phyloP scores from a whole-genome alignment of 2,113 vertebrate genomes.

The Entosphenus tridentatus region DNA sequence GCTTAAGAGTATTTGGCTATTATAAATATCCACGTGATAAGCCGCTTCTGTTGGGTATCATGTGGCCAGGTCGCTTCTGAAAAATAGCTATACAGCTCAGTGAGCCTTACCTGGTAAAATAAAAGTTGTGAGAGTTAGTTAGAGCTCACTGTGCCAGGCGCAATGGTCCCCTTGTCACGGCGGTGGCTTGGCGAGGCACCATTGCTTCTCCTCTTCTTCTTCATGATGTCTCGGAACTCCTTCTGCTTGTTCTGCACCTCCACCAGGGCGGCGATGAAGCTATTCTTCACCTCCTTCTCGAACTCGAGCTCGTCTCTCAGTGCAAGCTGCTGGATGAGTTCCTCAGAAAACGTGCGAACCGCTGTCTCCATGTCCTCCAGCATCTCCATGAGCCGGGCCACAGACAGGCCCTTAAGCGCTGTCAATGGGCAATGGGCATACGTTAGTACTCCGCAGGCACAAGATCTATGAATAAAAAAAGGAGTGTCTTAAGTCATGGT shows the following conservation, averaged over 20 bases:
- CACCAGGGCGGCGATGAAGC: constrained; percentile 62
- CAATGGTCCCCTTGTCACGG: constrained; percentile 2
- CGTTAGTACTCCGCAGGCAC: too few species aligned
- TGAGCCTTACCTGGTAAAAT: too few species aligned
- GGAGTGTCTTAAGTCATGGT: too few species aligned
- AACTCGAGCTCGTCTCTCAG: constrained; percentile 64
- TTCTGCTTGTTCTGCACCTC: constrained; percentile 80
- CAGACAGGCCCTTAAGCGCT: constrained; percentile 53
- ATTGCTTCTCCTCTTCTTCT: constrained; percentile 49
- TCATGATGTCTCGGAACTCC: constrained; percentile 54
- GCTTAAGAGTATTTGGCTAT: too few species aligned
- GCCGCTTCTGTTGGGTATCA: too few species aligned
- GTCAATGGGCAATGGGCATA: neutral
- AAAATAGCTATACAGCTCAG: too few species aligned
- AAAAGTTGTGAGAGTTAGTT: neutral
- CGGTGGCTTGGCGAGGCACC: constrained; percentile 14
- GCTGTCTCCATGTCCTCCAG: constrained; percentile 42
- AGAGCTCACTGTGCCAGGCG: neutral
- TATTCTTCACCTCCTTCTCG: constrained; percentile 82
- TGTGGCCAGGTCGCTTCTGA: too few species aligned
- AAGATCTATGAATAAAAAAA: too few species aligned
- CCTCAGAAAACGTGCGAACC: constrained; percentile 53
- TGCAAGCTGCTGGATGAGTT: constrained; percentile 57
- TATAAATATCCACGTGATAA: too few species aligned
- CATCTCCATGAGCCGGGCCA: constrained; percentile 29